These are phyloP conservation scores for Diploptera punctata DNA, from an alignment of 2,888 invertebrate genomes.

Conservation along the genomic window DNA sequence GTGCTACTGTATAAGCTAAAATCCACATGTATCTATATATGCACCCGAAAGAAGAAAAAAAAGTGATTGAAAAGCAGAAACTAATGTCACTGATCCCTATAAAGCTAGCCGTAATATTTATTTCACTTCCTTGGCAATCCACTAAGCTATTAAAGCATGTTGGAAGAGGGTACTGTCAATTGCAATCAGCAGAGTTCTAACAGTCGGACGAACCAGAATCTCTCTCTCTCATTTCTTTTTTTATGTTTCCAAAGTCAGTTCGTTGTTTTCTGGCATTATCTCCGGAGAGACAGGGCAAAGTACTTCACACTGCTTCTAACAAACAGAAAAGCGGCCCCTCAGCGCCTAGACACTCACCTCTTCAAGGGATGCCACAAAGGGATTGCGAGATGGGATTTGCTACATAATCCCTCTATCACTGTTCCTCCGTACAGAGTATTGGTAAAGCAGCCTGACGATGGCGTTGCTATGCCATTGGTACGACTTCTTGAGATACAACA, in stretches of 20 bases:
- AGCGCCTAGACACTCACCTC: constrained; percentile 14
- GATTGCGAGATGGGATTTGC: constrained; percentile 33
- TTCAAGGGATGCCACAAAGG: constrained; percentile 17
- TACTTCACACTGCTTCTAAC: constrained; percentile 20
- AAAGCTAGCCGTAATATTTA: not conserved
- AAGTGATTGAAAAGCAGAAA: not conserved
- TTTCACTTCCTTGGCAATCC: not conserved
- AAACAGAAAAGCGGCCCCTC: constrained; percentile 15
- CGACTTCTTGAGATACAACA: not conserved
- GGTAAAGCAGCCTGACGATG: not conserved
- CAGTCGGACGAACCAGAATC: not conserved
- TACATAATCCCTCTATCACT: constrained; percentile 34
- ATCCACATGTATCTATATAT: no score
- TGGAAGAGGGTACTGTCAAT: not conserved
- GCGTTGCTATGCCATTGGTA: constrained; percentile 13
- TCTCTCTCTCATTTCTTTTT: constrained; percentile 21
- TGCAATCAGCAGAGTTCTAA: constrained; percentile 11
- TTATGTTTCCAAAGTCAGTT: constrained; percentile 22
- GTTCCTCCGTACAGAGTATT: constrained; percentile 12
- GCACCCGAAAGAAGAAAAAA: no score
- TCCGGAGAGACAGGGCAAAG: constrained; percentile 27
- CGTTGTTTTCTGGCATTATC: constrained; percentile 29
- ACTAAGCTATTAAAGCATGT: not conserved
- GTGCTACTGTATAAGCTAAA: no score
- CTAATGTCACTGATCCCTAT: not conserved